Evolutionary conservation across 2,113 vertebrate species (phyloP), one percentile per base, ranked within the genome.

Genomic region (Cyanoramphus novaezelandiae): DNA sequence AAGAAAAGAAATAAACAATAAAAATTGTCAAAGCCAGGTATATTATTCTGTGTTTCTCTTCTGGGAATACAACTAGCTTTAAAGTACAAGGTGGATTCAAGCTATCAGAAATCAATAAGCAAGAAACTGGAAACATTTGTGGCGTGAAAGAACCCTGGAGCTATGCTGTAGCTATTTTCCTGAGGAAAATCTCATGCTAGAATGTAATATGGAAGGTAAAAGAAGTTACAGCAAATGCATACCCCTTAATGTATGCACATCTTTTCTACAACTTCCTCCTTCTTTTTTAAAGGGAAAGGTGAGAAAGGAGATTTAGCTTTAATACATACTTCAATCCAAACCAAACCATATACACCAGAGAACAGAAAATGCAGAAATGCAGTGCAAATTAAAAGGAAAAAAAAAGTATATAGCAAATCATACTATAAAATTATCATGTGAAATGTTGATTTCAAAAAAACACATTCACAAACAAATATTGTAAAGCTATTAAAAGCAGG

Each of bases 1-100:
- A 95, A 92, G 24, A 29, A 62, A 87, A 82, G 39, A 92, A 92
- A 83, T 15, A 84, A 79, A 43, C 41, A 84, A 94, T 65, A 72
- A 65, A 93, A 85, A 27, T 3, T 15, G 55, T 71, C 3, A 7
- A 95, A 92, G 29, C 13, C 37, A 69, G 33, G 82, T 68, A 92
- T 28, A 57, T 33, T 63, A 88, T 93, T 77, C 46, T 87, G 17
- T 67, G 41, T 67, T 96, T 63, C 60, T 47, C 10, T 60, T 88
- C 74, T 92, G 46, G 53, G 47, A 88, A 60, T 96, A 70, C 8
- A 78, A 57, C n/a, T 70, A 81, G 19, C 55, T 53, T 90, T 39
- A 82, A 88, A 96, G 47, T 47, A 79, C 33, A 35, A 63, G 57
- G 57, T 64, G 35, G 31, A 76, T 74, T 93, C 33, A 80, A 90